phyloP scores from a whole-genome alignment of 1,140 invertebrate genomes.

The Leptinotarsa undecemlineata region DNA sequence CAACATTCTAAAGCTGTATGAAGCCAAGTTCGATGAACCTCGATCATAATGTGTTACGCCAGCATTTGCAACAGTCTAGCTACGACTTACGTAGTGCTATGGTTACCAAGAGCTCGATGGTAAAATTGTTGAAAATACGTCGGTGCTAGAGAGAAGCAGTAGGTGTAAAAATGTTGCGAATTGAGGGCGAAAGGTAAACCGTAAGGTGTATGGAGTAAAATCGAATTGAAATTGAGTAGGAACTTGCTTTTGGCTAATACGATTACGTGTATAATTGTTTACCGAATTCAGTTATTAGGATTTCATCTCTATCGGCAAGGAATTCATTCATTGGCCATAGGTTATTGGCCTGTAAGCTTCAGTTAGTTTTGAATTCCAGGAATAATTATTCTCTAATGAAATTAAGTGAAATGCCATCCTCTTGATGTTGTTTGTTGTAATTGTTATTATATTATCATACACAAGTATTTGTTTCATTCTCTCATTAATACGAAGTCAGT shows the following conservation, averaged over 20 bases:
- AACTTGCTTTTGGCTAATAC: neutral
- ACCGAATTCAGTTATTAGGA: too few species aligned
- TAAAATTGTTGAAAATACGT: conserved; percentile 26
- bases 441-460: too few species aligned
- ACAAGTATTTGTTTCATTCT: too few species aligned
- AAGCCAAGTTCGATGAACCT: conserved; percentile 45
- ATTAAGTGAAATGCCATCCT: too few species aligned
- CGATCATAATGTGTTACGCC: conserved; percentile 51
- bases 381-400: too few species aligned
- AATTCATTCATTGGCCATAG: too few species aligned
- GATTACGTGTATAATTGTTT: too few species aligned
- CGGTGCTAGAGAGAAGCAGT: conserved; percentile 39
- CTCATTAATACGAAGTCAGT: too few species aligned
- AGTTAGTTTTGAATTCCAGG: too few species aligned
- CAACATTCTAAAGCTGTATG: conserved; percentile 34
- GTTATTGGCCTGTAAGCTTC: too few species aligned
- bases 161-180: conserved; percentile 54
- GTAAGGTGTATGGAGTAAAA: conserved; percentile 51
- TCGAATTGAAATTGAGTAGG: conserved; percentile 46
- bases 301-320: too few species aligned
- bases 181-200: conserved; percentile 55
- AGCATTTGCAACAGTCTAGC: conserved; percentile 39
- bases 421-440: too few species aligned
- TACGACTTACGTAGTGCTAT: conserved; percentile 31
- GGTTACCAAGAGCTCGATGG: conserved; percentile 3